Conservation (phyloP, 2,888 invertebrate genomes). For the Coelinius sp. region DNA sequence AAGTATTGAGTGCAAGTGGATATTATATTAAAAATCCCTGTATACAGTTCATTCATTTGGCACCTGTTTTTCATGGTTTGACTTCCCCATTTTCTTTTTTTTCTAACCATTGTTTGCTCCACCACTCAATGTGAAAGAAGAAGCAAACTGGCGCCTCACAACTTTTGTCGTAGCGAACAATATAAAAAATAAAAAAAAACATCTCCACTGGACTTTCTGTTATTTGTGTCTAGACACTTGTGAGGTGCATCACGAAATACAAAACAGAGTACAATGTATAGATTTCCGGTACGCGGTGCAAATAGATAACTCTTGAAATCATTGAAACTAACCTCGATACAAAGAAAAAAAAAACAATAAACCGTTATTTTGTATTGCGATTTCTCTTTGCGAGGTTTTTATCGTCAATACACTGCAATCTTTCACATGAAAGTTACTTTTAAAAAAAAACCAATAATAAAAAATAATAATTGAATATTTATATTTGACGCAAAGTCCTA, state of each 20-base stretch:
- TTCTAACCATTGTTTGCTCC: not conserved
- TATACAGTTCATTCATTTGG: constrained; percentile 17
- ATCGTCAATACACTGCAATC: too few relatives aligned
- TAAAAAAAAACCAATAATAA: too few relatives aligned
- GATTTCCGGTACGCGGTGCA: constrained; percentile 31
- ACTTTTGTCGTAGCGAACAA: constrained; percentile 12
- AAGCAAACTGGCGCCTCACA: constrained; percentile 15
- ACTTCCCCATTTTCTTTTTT: not conserved
- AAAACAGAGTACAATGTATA: constrained; percentile 9
- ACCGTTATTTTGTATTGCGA: not conserved
- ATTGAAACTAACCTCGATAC: constrained; percentile 2
- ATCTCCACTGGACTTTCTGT: not conserved
- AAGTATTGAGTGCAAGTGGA: constrained; percentile 1
- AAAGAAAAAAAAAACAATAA: not conserved
- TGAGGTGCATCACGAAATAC: constrained; percentile 15
- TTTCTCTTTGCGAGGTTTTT: not conserved
- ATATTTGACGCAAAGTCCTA: too few relatives aligned
- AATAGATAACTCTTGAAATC: constrained; percentile 20
- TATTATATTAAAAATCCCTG: constrained; percentile 7
- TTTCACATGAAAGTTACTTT: too few relatives aligned
- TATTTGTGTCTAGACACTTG: constrained; percentile 22
- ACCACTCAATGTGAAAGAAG: not conserved
- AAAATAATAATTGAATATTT: too few relatives aligned
- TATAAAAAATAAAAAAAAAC: not conserved
- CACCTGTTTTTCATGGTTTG: constrained; percentile 36